Percentiles rank a stretch among this genome's conserved stretches.
These are phyloP conservation scores for Anthophora plumipes DNA, from an alignment of 2,888 invertebrate species.

Conservation along the genomic window DNA sequence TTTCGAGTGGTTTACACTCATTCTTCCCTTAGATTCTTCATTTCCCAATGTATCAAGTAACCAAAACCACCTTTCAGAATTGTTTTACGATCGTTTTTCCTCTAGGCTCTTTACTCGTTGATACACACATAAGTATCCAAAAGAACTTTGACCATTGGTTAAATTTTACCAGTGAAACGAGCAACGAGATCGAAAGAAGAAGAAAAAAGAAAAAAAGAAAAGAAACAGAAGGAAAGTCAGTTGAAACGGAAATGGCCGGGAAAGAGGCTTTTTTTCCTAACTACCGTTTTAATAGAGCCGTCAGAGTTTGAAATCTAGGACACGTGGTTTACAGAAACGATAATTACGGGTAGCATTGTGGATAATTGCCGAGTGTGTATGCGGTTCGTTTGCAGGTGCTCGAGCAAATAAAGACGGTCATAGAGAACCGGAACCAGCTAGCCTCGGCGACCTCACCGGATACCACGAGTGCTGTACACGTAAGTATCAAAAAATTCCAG, in stretches of 20 bases:
- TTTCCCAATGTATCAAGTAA: no score
- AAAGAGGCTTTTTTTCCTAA: conserved; percentile 11
- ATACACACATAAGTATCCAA: no score
- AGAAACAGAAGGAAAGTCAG: neutral
- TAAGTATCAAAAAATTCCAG: conserved; percentile 69
- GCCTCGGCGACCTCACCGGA: conserved; percentile 77
- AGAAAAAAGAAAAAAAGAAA: neutral
- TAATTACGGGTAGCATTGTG: conserved; percentile 47
- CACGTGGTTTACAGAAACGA: conserved; percentile 42
- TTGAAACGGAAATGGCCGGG: conserved; percentile 10
- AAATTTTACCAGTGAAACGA: neutral
- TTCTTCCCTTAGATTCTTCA: no score
- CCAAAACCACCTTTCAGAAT: no score
- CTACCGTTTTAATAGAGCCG: conserved; percentile 36
- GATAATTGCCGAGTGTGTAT: conserved; percentile 51
- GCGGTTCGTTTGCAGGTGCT: conserved; percentile 77
- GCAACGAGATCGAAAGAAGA: neutral
- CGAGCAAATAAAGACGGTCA: conserved; percentile 83
- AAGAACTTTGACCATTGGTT: no score
- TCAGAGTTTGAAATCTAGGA: conserved; percentile 39
- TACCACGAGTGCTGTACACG: conserved; percentile 71
- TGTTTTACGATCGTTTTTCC: no score
- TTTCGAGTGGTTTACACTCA: no score
- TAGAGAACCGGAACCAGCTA: conserved; percentile 82
- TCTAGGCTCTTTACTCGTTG: no score